A percentile compares a stretch with the other conserved stretches of the same genome.
phyloP scores from a whole-genome alignment of 2,888 invertebrate species.

The Hydropsyche betteni region DNA sequence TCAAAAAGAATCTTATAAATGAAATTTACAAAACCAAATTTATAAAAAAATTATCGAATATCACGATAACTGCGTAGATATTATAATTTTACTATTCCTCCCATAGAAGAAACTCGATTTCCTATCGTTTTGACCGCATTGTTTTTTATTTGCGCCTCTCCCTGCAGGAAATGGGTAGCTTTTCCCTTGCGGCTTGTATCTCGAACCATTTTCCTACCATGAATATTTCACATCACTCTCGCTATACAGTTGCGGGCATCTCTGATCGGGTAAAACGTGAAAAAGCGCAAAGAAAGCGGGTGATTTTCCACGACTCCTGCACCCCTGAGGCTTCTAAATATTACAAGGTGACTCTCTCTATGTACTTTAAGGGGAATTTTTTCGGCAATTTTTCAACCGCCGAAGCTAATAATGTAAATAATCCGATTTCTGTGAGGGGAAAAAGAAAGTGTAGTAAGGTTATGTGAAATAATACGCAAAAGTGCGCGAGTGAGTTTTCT shows the following conservation, averaged over 20 bases:
- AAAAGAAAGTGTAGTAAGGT: too few relatives aligned
- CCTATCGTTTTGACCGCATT: conserved; percentile 14
- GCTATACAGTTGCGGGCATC: neutral
- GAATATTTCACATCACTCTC: conserved; percentile 17
- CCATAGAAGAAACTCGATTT: neutral
- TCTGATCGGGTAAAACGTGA: too few relatives aligned
- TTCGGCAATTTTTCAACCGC: too few relatives aligned
- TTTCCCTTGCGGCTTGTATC: conserved; percentile 2
- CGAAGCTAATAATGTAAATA: too few relatives aligned
- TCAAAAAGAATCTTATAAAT: too few relatives aligned
- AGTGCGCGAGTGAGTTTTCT: too few relatives aligned
- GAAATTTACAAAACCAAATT: too few relatives aligned
- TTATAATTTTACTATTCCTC: neutral
- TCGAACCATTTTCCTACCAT: neutral
- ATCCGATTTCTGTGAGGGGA: too few relatives aligned
- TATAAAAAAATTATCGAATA: too few relatives aligned
- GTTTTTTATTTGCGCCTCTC: conserved; percentile 6
- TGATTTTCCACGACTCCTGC: neutral
- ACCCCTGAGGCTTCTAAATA: conserved; percentile 2
- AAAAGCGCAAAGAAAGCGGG: neutral
- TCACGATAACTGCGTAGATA: too few relatives aligned
- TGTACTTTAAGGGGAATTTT: too few relatives aligned
- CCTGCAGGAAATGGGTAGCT: neutral
- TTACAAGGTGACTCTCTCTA: neutral
- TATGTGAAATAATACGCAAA: too few relatives aligned